Conservation (phyloP, 1,140 invertebrate genomes). For the Apis dorsata region DNA sequence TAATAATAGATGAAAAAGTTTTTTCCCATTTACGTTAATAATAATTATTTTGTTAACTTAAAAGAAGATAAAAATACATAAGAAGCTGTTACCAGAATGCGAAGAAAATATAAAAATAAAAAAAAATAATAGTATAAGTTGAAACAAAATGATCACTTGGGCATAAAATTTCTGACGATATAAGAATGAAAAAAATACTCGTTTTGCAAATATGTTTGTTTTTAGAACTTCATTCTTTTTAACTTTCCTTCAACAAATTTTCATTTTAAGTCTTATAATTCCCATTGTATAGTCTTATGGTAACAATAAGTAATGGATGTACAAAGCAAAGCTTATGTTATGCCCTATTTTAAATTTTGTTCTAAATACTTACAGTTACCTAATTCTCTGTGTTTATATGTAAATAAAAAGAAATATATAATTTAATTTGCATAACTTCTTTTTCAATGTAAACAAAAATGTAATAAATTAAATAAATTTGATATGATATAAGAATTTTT, state of each 20-base stretch:
- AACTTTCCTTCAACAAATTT: background rate
- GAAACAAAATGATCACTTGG: background rate
- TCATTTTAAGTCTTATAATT: background rate
- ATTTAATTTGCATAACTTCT: no score
- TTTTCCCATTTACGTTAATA: background rate
- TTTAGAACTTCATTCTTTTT: background rate
- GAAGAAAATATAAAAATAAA: background rate
- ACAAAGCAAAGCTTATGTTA: background rate
- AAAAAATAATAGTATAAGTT: background rate
- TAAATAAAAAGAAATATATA: background rate
- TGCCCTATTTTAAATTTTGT: background rate
- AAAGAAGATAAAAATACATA: background rate
- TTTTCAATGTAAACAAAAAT: no score
- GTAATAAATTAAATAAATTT: no score
- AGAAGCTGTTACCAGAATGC: no score
- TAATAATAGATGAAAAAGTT: background rate
- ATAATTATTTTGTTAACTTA: background rate
- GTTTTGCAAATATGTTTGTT: background rate
- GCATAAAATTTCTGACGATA: background rate
- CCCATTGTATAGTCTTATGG: background rate
- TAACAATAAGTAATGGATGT: background rate
- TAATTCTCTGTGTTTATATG: background rate
- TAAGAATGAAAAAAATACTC: background rate
- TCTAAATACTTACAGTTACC: no score
- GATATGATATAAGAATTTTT: no score